These are phyloP conservation scores for Chloroceryle aenea DNA, from an alignment of 2,113 vertebrate genomes.

Conservation along the genomic window DNA sequence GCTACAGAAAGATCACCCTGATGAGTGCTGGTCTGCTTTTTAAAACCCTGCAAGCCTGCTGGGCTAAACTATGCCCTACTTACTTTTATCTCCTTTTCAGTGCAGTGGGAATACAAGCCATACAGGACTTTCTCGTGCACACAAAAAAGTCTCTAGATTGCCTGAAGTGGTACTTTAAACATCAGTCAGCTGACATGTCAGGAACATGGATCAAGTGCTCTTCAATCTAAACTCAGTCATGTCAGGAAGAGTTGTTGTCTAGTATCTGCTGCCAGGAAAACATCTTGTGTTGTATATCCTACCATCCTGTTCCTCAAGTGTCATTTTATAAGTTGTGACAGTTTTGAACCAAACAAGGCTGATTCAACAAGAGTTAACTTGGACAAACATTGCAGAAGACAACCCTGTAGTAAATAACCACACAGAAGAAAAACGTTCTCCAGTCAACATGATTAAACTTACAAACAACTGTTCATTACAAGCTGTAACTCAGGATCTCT, in stretches of 20 bases:
- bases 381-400: not conserved
- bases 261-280: not conserved
- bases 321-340: not conserved
- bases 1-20: not conserved
- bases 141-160: not conserved
- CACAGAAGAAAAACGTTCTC: not conserved
- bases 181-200: not conserved
- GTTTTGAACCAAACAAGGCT: not conserved
- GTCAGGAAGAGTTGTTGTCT: not conserved
- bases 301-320: not conserved
- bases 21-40: not conserved
- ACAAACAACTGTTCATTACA: not conserved
- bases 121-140: no score
- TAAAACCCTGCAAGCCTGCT: not conserved
- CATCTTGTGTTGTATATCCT: not conserved
- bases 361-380: not conserved
- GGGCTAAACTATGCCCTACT: not conserved
- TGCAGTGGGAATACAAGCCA: not conserved
- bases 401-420: not conserved
- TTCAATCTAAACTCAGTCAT: not conserved
- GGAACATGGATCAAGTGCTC: not conserved
- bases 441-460: not conserved
- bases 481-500: not conserved
- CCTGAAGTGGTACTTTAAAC: not conserved
- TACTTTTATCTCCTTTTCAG: not conserved